Conservation (phyloP, 2,888 invertebrate genomes). For the Esperia sulphurella region DNA sequence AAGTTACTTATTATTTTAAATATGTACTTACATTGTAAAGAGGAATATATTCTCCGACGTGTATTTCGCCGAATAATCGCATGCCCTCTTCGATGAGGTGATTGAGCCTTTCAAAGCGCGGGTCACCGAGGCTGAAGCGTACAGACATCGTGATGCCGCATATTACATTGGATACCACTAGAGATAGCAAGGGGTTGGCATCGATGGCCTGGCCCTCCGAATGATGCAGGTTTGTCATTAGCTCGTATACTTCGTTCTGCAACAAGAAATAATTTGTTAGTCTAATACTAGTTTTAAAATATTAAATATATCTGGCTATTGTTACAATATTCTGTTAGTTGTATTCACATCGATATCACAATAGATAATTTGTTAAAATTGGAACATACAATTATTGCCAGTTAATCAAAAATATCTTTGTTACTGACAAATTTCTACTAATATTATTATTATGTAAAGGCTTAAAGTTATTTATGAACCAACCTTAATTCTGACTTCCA, state of each 20-base stretch:
- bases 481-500: slow-evolving; percentile 93
- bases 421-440: no score
- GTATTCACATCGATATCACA: no score
- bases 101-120: slow-evolving; percentile 88
- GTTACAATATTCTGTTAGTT: no score
- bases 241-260: slow-evolving; percentile 87
- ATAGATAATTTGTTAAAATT: no score
- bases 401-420: no score
- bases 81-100: slow-evolving; percentile 95
- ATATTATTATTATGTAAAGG: not conserved
- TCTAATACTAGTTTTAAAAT: not conserved
- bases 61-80: slow-evolving; percentile 89
- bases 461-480: slow-evolving; percentile 33
- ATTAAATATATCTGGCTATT: no score
- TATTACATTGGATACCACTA: slow-evolving; percentile 93
- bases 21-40: slow-evolving; percentile 80
- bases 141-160: slow-evolving; percentile 94
- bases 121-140: slow-evolving; percentile 88
- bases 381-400: no score
- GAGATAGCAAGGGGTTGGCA: slow-evolving; percentile 86
- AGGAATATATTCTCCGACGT: slow-evolving; percentile 91
- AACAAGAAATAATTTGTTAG: slow-evolving; percentile 21
- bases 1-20: not conserved
- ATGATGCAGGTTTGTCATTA: slow-evolving; percentile 82
- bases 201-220: slow-evolving; percentile 85